Evolutionary conservation across 1,140 invertebrate species (phyloP).

Genomic region (Eupristina koningsbergeri): DNA sequence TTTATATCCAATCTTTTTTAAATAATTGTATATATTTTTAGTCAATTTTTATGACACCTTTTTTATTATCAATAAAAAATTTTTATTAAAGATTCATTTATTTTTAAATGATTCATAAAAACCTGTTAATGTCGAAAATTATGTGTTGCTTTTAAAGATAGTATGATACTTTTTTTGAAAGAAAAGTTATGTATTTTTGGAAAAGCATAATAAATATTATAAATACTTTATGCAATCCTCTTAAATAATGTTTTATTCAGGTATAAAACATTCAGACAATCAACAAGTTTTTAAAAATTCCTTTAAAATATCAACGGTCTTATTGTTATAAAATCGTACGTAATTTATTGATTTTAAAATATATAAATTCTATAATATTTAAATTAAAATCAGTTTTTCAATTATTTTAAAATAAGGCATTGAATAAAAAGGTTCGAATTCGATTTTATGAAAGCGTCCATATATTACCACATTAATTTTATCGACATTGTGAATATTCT

Average conservation of each 20-base stretch:
- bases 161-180: not conserved
- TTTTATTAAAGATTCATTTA: not conserved
- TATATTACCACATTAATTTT: conserved; percentile 1
- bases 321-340: not conserved
- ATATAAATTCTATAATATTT: not conserved
- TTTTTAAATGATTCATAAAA: not conserved
- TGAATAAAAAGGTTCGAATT: too few species aligned
- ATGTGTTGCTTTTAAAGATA: not conserved
- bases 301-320: too few species aligned
- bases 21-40: not conserved
- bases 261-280: not conserved
- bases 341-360: not conserved
- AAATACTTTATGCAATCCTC: not conserved
- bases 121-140: not conserved
- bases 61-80: not conserved
- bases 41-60: not conserved
- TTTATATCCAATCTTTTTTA: not conserved
- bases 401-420: not conserved
- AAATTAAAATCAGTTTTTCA: not conserved
- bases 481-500: not conserved
- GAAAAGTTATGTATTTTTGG: not conserved
- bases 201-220: not conserved
- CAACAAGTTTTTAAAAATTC: too few species aligned
- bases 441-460: not conserved
- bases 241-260: not conserved